Base-by-base conservation (phyloP, 2,888 invertebrate genomes). In the Archips crataeganus region DNA sequence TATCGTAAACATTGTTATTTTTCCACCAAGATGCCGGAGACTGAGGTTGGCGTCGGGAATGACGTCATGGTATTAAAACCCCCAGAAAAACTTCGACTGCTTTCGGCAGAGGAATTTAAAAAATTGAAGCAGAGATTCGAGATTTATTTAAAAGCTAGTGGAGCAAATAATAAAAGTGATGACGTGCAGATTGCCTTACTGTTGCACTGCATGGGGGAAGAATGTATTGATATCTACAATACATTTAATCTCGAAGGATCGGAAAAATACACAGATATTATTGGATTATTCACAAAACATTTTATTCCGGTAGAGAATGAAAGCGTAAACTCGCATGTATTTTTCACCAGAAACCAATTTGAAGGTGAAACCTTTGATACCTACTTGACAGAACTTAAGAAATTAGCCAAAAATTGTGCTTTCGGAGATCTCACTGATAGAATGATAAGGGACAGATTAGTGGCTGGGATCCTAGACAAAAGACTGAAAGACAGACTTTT, bases 131-230 rank as follows among this genome's bases (percentile, higher is more conserved):
- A 71, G 11, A 65, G 36, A 8, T 65, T 63, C 49, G 15, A 65
- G 3, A 36, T 71, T 2, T 65, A 71, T 13, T 42, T 11, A 23
- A 54, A 11, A 64, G 70, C 70, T 1, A 64, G 57, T 34, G 70
- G 70, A 23, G 70, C 70, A 8, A 15, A 42, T 11, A 57, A 4
- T 0, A 63, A 15, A 32, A 36, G 13, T 2, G 39, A 54, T 0
- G 15, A 36, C 9, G 65, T 49, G 39, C 65, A 71, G 23, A 47
- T 47, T 6, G 71, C 71, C 4, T 10, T 71, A 6, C 23, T 71
- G 2, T 11, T 71, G 5, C 71, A 71, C 60, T 65, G 65, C 39
- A 51, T 60, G n/a, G 65, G 71, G 9, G 65, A 71, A 1, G 60
- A 49, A 2, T 59, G 49, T 2, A 49, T 71, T 3, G 23, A 45